phyloP scores from a whole-genome alignment of 2,888 invertebrate species.

The Platynereis dumerilii region DNA sequence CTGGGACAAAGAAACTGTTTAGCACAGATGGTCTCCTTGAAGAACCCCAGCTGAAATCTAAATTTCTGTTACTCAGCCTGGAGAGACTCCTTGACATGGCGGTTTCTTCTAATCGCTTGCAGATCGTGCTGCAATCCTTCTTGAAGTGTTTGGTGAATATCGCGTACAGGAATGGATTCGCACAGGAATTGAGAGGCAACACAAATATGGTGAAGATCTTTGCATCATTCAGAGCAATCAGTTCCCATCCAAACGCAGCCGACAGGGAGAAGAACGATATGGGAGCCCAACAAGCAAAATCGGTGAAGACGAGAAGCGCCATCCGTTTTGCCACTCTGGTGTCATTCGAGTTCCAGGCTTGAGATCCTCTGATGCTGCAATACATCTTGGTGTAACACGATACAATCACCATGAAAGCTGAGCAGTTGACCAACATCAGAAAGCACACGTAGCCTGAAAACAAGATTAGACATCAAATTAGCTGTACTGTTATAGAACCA shows the following conservation, averaged over 20 bases:
- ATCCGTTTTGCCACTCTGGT: slow-evolving; percentile 94
- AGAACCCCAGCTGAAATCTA: slow-evolving; percentile 30
- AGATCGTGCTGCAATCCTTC: slow-evolving; percentile 93
- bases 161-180: slow-evolving; percentile 97
- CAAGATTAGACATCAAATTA: neutral
- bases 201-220: slow-evolving; percentile 96
- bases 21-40: slow-evolving; percentile 27
- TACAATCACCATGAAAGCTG: slow-evolving; percentile 92
- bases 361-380: slow-evolving; percentile 92
- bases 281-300: slow-evolving; percentile 97
- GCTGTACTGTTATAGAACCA: too few relatives aligned
- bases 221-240: slow-evolving; percentile 92
- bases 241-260: slow-evolving; percentile 87
- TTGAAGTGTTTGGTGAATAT: slow-evolving; percentile 97
- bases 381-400: slow-evolving; percentile 97
- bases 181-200: slow-evolving; percentile 93
- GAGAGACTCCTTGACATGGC: slow-evolving; percentile 52
- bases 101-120: slow-evolving; percentile 87
- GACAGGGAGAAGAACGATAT: slow-evolving; percentile 95
- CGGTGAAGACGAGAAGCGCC: slow-evolving; percentile 95
- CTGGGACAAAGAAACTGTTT: slow-evolving; percentile 28
- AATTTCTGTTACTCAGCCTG: slow-evolving; percentile 42
- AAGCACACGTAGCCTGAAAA: slow-evolving; percentile 57
- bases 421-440: slow-evolving; percentile 57
- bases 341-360: slow-evolving; percentile 96